These are phyloP conservation scores for Metaphire vulgaris DNA, from an alignment of 1,140 invertebrate genomes.

Conservation along the genomic window DNA sequence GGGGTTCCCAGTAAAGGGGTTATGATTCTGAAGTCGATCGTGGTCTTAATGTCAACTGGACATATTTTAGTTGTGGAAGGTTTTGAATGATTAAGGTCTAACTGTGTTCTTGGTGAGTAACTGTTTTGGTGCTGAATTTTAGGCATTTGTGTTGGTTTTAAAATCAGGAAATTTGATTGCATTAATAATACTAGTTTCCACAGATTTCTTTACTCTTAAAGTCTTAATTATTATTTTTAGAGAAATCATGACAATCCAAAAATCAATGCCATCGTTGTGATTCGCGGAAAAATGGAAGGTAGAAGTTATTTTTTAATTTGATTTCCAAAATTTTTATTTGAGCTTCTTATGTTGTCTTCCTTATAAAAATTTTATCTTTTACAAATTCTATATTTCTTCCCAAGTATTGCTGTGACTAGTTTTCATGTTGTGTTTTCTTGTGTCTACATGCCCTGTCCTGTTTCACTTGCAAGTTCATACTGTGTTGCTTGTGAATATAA, in stretches of 20 bases:
- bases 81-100: too few relatives aligned
- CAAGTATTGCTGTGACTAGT: neutral
- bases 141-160: too few relatives aligned
- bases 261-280: conserved; percentile 19
- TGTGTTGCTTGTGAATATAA: too few relatives aligned
- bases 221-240: conserved; percentile 1
- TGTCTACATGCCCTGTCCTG: neutral
- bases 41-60: too few relatives aligned
- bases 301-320: neutral
- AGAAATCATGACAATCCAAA: conserved; percentile 6
- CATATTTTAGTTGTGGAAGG: too few relatives aligned
- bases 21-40: too few relatives aligned
- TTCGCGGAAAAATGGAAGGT: conserved; percentile 15
- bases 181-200: too few relatives aligned
- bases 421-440: neutral
- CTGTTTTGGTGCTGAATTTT: too few relatives aligned
- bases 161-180: too few relatives aligned
- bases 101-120: too few relatives aligned
- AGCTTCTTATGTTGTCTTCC: neutral
- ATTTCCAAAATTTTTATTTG: neutral
- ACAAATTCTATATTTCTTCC: neutral
- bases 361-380: neutral
- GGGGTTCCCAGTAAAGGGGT: too few relatives aligned
- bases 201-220: too few relatives aligned
- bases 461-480: neutral